Percentiles rank a stretch among this genome's conserved stretches.
Conservation (phyloP, 2,797 vertebrate species). For the Falco peregrinus region DNA sequence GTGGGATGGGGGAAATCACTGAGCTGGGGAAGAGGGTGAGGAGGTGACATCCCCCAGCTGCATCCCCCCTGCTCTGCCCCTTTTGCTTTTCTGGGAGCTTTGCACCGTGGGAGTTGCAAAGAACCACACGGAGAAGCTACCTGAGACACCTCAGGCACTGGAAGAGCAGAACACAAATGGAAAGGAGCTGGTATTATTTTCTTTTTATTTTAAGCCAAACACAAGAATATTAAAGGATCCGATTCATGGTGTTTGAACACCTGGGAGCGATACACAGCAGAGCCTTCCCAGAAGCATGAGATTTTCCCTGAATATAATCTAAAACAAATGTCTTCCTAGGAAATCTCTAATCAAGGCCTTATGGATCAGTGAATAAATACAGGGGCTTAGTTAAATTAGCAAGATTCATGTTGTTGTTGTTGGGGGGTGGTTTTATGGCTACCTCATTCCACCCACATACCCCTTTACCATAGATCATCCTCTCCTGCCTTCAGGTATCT, state of each 20-base stretch:
- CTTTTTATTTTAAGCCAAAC: conserved; percentile 13
- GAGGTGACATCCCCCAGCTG: background rate
- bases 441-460: background rate
- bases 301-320: background rate
- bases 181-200: background rate
- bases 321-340: conserved; percentile 17
- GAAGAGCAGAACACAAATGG: background rate
- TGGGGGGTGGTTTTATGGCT: background rate
- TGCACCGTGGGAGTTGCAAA: background rate
- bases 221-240: background rate
- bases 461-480: background rate
- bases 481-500: background rate
- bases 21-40: background rate
- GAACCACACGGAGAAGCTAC: background rate
- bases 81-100: background rate
- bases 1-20: background rate
- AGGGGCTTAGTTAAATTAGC: background rate
- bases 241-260: conserved; percentile 18
- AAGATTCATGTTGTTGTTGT: background rate
- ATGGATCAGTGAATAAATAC: background rate
- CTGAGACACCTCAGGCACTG: background rate
- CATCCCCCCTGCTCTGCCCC: background rate
- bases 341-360: background rate
- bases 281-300: background rate
- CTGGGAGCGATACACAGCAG: background rate